Conservation (phyloP, 2,113 vertebrate species). For the Heteronetta atricapilla region DNA sequence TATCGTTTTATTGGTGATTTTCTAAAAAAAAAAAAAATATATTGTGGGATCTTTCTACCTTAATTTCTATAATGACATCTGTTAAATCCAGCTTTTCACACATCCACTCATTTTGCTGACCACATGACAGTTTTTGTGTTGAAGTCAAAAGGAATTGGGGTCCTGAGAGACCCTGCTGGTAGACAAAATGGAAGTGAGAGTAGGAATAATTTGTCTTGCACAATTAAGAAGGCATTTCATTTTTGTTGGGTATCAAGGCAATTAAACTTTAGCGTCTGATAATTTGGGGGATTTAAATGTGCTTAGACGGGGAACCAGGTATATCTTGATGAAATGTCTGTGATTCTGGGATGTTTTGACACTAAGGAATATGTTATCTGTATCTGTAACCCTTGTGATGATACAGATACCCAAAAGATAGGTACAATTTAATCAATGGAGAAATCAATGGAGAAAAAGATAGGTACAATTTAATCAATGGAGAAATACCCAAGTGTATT, state of each 20-base stretch:
- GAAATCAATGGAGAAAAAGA: not conserved
- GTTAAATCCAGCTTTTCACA: not conserved
- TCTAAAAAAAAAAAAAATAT: not conserved
- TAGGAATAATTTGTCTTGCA: not conserved
- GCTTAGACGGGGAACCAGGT: not conserved
- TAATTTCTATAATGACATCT: not conserved
- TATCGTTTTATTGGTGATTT: not conserved
- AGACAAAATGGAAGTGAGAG: not conserved
- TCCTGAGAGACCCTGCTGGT: rapidly evolving
- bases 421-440: not conserved
- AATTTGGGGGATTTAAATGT: not conserved
- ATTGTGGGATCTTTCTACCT: rapidly evolving
- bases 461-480: not conserved
- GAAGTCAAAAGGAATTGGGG: not conserved
- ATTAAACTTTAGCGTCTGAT: not conserved
- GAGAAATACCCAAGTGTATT: not conserved
- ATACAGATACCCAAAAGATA: not conserved
- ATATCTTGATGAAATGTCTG: not conserved
- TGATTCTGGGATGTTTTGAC: not conserved
- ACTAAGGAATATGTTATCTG: not conserved
- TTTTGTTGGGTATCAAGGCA: not conserved
- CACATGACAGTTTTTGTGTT: not conserved
- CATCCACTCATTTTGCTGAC: not conserved
- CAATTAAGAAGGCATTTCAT: not conserved
- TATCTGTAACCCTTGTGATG: not conserved